Evolutionary conservation across 1,140 invertebrate genomes (phyloP).

Genomic region (Lepidurus arcticus): DNA sequence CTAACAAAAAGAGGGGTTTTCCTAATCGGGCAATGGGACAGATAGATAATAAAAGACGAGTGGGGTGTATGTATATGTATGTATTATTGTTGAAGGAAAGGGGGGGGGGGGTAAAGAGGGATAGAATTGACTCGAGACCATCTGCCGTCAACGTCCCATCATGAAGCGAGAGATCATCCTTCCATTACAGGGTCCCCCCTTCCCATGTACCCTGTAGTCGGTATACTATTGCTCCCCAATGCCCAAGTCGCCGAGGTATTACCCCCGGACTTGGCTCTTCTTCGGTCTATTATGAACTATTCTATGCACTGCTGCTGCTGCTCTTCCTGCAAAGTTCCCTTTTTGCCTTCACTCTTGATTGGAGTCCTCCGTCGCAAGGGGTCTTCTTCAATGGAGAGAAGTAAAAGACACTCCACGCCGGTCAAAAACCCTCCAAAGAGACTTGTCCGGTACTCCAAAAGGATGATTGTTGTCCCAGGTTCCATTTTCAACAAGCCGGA

Average conservation of each 20-base stretch:
- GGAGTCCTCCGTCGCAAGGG: not conserved
- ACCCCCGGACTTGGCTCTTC: not conserved
- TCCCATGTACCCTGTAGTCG: not conserved
- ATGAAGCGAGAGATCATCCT: conserved; percentile 19
- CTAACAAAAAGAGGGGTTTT: not conserved
- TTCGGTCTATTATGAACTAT: not conserved
- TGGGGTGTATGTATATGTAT: conserved; percentile 3
- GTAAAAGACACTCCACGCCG: not conserved
- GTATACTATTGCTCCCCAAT: conserved; percentile 7
- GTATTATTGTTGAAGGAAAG: not conserved
- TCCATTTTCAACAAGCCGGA: not conserved
- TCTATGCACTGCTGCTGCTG: not conserved
- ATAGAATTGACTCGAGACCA: conserved; percentile 19
- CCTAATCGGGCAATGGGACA: conserved; percentile 12
- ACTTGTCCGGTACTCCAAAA: not conserved
- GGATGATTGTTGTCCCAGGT: conserved; percentile 10
- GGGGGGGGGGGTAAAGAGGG: not conserved
- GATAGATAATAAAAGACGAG: conserved; percentile 2
- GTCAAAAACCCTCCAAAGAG: not conserved
- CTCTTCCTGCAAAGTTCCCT: not conserved
- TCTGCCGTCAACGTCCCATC: conserved; percentile 17
- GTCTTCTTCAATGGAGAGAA: not conserved
- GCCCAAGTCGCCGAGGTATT: conserved; percentile 17
- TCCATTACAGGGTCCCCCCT: conserved; percentile 3
- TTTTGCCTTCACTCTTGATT: not conserved